Conservation (phyloP, 2,113 vertebrate species). For the Bubalus kerabau region DNA sequence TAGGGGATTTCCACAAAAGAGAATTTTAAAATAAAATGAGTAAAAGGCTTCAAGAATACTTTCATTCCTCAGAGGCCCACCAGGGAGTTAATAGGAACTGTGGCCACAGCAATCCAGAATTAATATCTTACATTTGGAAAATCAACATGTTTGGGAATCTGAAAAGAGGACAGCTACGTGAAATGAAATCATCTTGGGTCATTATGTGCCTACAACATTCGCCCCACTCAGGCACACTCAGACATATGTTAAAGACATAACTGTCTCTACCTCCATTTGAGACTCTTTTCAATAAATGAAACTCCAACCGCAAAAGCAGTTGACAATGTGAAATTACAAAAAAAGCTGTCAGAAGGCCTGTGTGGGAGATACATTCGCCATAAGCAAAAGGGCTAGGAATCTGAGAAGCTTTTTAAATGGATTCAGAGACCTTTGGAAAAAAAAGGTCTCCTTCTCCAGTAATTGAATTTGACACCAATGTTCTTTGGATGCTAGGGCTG, state of each 20-base stretch:
- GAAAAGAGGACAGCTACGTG: background rate
- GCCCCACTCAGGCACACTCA: background rate
- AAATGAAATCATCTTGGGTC: background rate
- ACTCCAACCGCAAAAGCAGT: constrained; percentile 41
- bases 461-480: constrained; percentile 72
- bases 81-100: background rate
- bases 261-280: constrained; percentile 3
- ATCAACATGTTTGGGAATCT: background rate
- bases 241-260: constrained; percentile 45
- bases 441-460: constrained; percentile 59
- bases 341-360: constrained; percentile 50
- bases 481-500: constrained; percentile 62
- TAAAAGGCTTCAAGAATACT: constrained; percentile 10
- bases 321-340: constrained; percentile 64
- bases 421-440: constrained; percentile 59
- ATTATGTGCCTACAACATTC: background rate
- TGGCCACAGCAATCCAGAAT: background rate
- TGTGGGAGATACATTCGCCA: constrained; percentile 30
- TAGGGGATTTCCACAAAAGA: constrained; percentile 41
- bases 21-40: constrained; percentile 36
- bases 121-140: constrained; percentile 10
- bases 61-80: constrained; percentile 7
- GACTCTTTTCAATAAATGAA: constrained; percentile 52
- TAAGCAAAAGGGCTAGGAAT: constrained; percentile 62
- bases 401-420: constrained; percentile 69